phyloP scores from a whole-genome alignment of 2,797 vertebrate species.

The Cuniculus paca region DNA sequence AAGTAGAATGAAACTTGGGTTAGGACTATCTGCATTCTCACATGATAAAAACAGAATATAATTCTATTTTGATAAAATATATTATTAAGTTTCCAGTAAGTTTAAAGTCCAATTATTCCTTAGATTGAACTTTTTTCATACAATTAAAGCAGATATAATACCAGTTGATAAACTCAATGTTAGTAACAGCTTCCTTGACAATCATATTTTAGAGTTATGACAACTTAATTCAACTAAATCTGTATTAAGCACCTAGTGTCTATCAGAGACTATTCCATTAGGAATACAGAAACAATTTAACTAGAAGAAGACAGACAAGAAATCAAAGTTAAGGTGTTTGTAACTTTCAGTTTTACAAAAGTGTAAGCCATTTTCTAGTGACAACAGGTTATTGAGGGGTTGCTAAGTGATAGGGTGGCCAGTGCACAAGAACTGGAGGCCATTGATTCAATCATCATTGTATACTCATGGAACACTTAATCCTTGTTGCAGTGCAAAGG shows the following conservation, averaged over 20 bases:
- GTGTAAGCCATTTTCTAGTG: neutral
- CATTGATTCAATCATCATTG: neutral
- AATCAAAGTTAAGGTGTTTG: conserved; percentile 8
- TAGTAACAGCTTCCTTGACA: neutral
- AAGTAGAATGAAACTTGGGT: conserved; percentile 21
- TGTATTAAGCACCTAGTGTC: neutral
- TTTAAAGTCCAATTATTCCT: conserved; percentile 49
- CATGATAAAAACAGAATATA: conserved; percentile 35
- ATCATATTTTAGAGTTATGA: neutral
- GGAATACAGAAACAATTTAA: neutral
- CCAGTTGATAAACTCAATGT: conserved; percentile 7
- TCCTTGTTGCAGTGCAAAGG: neutral
- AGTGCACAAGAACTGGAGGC: neutral
- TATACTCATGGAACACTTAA: neutral
- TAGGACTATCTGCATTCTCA: neutral
- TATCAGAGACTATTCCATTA: conserved; percentile 30
- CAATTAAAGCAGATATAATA: conserved; percentile 12
- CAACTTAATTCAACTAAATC: neutral
- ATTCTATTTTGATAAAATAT: conserved; percentile 13
- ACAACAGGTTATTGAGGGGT: neutral
- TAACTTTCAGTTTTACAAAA: conserved; percentile 46
- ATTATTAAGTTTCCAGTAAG: conserved; percentile 6
- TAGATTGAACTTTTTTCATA: conserved; percentile 4
- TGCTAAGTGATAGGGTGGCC: neutral
- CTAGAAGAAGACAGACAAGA: conserved; percentile 25